Conservation (phyloP, 2,888 invertebrate genomes). For the Hirudinaria manillensis region DNA sequence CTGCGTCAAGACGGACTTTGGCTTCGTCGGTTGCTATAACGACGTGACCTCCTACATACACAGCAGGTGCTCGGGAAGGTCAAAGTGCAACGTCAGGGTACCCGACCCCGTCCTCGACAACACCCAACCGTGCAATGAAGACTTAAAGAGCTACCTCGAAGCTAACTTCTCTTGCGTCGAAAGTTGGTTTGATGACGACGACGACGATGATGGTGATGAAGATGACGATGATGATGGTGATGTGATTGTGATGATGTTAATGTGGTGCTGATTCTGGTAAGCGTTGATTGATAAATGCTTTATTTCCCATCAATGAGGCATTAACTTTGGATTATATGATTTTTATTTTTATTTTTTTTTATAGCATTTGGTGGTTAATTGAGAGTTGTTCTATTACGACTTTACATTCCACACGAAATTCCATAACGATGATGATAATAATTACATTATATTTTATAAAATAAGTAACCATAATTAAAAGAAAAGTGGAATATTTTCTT, state of each 20-base stretch:
- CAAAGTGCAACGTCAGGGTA: constrained; percentile 33
- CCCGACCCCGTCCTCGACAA: constrained; percentile 36
- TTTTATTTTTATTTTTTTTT: no score
- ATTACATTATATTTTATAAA: no score
- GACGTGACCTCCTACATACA: constrained; percentile 34
- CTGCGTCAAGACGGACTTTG: constrained; percentile 37
- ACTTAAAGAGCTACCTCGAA: constrained; percentile 36
- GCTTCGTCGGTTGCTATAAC: constrained; percentile 37
- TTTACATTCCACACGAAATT: no score
- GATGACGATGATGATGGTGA: not conserved
- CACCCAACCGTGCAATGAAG: constrained; percentile 37
- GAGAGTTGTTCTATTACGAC: no score
- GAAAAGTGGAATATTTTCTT: not conserved
- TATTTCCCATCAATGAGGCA: no score
- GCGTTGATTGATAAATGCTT: no score
- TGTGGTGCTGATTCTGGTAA: not conserved
- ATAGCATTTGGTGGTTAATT: no score
- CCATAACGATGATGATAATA: no score
- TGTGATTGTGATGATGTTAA: not conserved
- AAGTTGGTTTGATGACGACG: constrained; percentile 28
- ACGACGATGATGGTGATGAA: not conserved
- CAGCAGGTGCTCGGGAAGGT: constrained; percentile 35
- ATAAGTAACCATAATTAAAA: no score
- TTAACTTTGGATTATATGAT: no score
- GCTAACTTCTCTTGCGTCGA: constrained; percentile 33